These are phyloP conservation scores for Tipula vernalis DNA, from an alignment of 2,888 invertebrate species.

Conservation along the genomic window DNA sequence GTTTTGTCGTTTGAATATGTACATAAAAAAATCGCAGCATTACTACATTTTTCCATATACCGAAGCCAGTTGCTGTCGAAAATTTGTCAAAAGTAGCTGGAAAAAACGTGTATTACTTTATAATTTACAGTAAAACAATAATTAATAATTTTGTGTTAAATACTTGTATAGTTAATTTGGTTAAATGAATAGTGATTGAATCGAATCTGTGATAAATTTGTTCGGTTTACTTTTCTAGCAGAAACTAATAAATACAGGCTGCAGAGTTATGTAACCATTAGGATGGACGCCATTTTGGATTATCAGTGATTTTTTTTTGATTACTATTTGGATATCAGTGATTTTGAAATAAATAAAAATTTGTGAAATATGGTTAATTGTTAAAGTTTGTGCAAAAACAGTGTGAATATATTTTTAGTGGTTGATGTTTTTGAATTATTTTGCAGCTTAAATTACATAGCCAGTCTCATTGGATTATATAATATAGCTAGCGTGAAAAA, in stretches of 20 bases:
- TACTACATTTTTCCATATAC: neutral
- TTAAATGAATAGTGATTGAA: neutral
- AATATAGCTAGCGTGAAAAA: neutral
- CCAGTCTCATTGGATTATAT: neutral
- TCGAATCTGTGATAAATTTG: neutral
- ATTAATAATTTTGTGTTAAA: neutral
- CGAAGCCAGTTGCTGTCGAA: neutral
- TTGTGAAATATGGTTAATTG: neutral
- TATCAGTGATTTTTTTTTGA: neutral
- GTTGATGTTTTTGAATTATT: too few relatives aligned
- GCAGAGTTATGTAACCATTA: neutral
- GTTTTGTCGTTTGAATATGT: neutral
- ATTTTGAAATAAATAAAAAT: neutral
- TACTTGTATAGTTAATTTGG: neutral
- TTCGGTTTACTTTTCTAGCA: neutral
- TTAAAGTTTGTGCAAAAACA: neutral
- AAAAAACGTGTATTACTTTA: neutral
- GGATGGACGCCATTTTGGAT: neutral
- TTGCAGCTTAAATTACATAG: neutral
- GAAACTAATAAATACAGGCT: neutral
- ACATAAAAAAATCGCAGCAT: neutral
- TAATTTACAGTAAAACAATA: neutral
- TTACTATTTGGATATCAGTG: neutral
- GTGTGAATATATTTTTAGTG: neutral
- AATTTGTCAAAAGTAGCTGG: neutral